Conservation (phyloP, 1,140 invertebrate genomes). For the Drosophila obscura region DNA sequence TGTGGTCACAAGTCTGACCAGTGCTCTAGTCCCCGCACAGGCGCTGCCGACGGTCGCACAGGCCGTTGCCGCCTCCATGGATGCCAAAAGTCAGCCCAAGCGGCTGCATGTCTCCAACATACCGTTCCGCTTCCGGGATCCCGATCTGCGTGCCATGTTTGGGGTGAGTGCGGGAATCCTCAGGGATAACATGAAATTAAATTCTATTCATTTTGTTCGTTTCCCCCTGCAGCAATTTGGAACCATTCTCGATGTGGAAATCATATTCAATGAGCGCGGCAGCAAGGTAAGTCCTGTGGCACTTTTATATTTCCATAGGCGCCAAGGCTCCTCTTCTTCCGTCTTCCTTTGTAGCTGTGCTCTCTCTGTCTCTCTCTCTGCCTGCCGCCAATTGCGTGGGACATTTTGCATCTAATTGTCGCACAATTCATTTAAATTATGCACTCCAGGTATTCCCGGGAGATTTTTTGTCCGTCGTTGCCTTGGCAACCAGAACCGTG, state of each 20-base stretch:
- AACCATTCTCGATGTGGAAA: slow-evolving; percentile 99
- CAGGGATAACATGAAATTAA: slow-evolving; percentile 11
- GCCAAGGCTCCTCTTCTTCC: neutral
- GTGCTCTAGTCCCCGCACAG: slow-evolving; percentile 73
- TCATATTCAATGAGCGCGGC: slow-evolving; percentile 99
- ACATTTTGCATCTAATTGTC: slow-evolving; percentile 62
- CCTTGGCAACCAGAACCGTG: slow-evolving; percentile 16
- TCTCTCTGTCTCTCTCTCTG: neutral
- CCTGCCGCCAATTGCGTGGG: slow-evolving; percentile 34
- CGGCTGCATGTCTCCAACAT: slow-evolving; percentile 98
- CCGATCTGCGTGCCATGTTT: slow-evolving; percentile 98
- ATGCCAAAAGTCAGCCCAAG: slow-evolving; percentile 90
- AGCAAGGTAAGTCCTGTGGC: slow-evolving; percentile 95
- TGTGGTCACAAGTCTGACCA: slow-evolving; percentile 71
- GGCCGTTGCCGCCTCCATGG: slow-evolving; percentile 64
- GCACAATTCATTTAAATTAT: slow-evolving; percentile 69
- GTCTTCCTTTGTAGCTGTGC: slow-evolving; percentile 1
- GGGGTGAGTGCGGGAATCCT: slow-evolving; percentile 90
- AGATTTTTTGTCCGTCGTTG: slow-evolving; percentile 41
- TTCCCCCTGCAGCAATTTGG: slow-evolving; percentile 93
- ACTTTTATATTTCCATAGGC: slow-evolving; percentile 12
- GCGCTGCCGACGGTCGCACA: slow-evolving; percentile 59
- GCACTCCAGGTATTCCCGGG: slow-evolving; percentile 50
- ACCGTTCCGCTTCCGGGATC: slow-evolving; percentile 99
- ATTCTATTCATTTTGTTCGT: slow-evolving; percentile 33